phyloP scores from a whole-genome alignment of 1,140 invertebrate species.

The Ridgeia piscesae region DNA sequence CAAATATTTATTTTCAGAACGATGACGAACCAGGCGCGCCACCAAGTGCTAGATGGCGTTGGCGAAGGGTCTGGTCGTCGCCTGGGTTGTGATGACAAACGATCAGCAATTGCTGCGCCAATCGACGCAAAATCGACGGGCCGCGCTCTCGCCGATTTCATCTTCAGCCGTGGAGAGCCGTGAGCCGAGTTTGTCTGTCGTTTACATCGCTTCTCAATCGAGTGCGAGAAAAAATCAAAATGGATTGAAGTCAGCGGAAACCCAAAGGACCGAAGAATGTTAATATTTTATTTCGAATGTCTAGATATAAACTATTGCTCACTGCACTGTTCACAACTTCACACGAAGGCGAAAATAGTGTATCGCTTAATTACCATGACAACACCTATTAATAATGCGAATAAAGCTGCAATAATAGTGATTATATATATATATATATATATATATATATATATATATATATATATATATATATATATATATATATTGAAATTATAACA shows the following conservation, averaged over 20 bases:
- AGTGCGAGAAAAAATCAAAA: background rate
- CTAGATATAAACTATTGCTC: too few relatives aligned
- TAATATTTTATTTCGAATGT: background rate
- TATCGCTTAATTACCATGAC: too few relatives aligned
- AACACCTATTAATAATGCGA: too few relatives aligned
- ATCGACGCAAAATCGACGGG: background rate
- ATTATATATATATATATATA: background rate
- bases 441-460: background rate
- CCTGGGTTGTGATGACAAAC: background rate
- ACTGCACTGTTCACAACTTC: too few relatives aligned
- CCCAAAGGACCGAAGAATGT: background rate
- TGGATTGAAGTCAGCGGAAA: background rate
- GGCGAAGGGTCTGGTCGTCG: slow-evolving; percentile 2
- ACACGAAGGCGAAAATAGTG: too few relatives aligned
- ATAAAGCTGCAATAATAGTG: background rate
- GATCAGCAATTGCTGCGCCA: background rate
- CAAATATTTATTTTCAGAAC: slow-evolving; percentile 6
- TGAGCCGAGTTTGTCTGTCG: background rate
- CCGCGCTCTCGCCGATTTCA: background rate
- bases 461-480: background rate
- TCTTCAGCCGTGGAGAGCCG: background rate
- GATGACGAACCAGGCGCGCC: background rate
- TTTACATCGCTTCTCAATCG: background rate
- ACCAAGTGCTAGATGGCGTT: background rate
- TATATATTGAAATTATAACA: background rate